These are phyloP conservation scores for Ormyrus pomaceus DNA, from an alignment of 2,888 invertebrate genomes.

Conservation along the genomic window DNA sequence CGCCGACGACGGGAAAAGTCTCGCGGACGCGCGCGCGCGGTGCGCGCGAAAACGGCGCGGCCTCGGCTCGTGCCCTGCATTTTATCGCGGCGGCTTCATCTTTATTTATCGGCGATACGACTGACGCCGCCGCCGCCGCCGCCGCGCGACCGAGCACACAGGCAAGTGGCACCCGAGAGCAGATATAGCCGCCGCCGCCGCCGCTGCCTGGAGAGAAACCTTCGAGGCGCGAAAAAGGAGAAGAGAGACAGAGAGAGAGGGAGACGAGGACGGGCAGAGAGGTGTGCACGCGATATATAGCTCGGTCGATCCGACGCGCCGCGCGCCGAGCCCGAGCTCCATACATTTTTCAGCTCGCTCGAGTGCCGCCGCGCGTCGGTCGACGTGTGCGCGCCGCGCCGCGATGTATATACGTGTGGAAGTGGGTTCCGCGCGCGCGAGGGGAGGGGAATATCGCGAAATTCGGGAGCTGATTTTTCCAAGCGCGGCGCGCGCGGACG, in stretches of 20 bases:
- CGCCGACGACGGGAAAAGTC: background rate
- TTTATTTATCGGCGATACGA: slow-evolving; percentile 69
- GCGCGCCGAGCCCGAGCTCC: background rate
- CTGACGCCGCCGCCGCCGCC: slow-evolving; percentile 49
- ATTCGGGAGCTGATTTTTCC: too few species aligned
- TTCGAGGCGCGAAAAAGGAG: background rate
- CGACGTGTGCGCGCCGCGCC: too few species aligned
- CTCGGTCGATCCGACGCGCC: background rate
- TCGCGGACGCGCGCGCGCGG: slow-evolving; percentile 19
- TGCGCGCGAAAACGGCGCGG: slow-evolving; percentile 58
- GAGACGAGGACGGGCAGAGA: background rate
- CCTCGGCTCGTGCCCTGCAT: slow-evolving; percentile 65
- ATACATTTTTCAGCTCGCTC: background rate
- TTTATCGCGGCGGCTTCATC: slow-evolving; percentile 68
- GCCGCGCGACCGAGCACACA: slow-evolving; percentile 4
- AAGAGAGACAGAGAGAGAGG: background rate
- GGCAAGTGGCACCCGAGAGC: too few species aligned
- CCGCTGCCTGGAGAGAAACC: slow-evolving; percentile 25
- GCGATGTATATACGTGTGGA: too few species aligned
- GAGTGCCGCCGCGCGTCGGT: background rate
- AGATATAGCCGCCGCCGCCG: too few species aligned
- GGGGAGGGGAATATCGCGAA: too few species aligned
- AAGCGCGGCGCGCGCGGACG: too few species aligned
- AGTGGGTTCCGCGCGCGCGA: too few species aligned
- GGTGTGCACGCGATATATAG: background rate